A percentile compares a stretch with the other conserved stretches of the same genome.
These are phyloP conservation scores for Drosophila neutralis DNA, from an alignment of 2,888 invertebrate species.

Conservation along the genomic window DNA sequence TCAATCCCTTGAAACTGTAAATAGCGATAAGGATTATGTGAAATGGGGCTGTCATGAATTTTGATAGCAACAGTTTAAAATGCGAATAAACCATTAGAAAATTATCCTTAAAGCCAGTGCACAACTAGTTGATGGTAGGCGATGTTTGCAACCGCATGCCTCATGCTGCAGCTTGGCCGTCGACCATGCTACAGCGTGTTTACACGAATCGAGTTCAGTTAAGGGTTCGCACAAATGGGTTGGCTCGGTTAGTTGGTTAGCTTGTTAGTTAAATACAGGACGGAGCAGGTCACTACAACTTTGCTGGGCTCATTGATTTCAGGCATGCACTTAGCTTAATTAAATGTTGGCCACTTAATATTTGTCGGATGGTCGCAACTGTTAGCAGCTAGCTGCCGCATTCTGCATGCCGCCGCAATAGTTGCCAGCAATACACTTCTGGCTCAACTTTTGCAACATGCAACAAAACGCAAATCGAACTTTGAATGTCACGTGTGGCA, in stretches of 20 bases:
- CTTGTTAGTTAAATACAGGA: constrained; percentile 3
- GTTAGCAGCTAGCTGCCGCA: constrained; percentile 4
- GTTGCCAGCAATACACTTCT: constrained; percentile 3
- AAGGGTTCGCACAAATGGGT: constrained; percentile 19
- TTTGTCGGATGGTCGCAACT: not conserved
- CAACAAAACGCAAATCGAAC: constrained; percentile 45
- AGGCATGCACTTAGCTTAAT: constrained; percentile 69
- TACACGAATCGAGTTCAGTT: constrained; percentile 10
- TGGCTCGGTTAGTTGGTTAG: constrained; percentile 19
- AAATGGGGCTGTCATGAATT: not conserved
- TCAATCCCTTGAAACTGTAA: not conserved
- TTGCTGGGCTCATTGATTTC: constrained; percentile 62
- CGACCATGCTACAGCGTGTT: constrained; percentile 3
- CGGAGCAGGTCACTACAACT: not conserved
- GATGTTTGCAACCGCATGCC: constrained; percentile 12
- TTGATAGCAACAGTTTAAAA: constrained; percentile 7
- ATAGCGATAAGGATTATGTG: not conserved
- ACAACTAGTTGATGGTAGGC: constrained; percentile 16
- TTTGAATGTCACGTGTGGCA: constrained; percentile 69
- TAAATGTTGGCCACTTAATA: constrained; percentile 62
- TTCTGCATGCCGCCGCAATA: not conserved
- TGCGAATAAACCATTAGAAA: not conserved
- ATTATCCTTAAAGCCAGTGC: not conserved
- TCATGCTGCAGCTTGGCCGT: constrained; percentile 5
- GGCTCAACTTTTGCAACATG: constrained; percentile 36